Evolutionary conservation across 2,888 invertebrate species (phyloP), one percentile per base, ranked within the genome.

Genomic region (Liposcelis brunnea): DNA sequence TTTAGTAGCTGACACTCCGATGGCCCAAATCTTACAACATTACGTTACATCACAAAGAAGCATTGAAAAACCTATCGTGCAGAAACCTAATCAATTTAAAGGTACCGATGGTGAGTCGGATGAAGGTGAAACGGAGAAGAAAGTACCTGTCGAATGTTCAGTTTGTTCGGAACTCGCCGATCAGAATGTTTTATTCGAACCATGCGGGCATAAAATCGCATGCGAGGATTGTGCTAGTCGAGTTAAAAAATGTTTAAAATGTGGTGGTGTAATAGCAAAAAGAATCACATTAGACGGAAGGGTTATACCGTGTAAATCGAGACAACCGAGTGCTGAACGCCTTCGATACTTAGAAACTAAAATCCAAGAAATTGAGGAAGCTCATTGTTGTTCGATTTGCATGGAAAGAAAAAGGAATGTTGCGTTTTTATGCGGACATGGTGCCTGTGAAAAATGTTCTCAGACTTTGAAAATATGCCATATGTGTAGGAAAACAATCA

Each of bases 381-480:
- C 82, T 14, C 79, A 82, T 55, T 77, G 78, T 59, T 89, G 89
- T 58, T 77, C 81, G 46, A 87, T 89, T 53, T 89, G 89, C 60
- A 84, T 89, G 86, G 87, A 89, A 57, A 68, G 83, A 31, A 72
- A 75, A 49, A 68, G 80, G 32, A 83, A 84, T 57, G 80, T 86
- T 15, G 86, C 80, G 16, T 89, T 89, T 60, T 67, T 86, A n/a
- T 89, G 89, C 56, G 89, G 89, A 2, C 89, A 89, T 56, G 80
- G 80, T 16, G 80, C 86, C 11, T 89, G 89, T 61, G 76, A 78
- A 44, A 73, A 74, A 52, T 89, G 89, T 59, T 80, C 86, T 0
- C 77, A 80, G 50, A 80, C 86, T 0, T 65, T 89, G 31, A 76
- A 77, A 56, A 80, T 75, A 15, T 89, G 87, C 64, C 87, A 87